Evolutionary conservation across 2,888 invertebrate genomes (phyloP), one percentile per base, ranked within the genome.

Genomic region (Bombylius major): DNA sequence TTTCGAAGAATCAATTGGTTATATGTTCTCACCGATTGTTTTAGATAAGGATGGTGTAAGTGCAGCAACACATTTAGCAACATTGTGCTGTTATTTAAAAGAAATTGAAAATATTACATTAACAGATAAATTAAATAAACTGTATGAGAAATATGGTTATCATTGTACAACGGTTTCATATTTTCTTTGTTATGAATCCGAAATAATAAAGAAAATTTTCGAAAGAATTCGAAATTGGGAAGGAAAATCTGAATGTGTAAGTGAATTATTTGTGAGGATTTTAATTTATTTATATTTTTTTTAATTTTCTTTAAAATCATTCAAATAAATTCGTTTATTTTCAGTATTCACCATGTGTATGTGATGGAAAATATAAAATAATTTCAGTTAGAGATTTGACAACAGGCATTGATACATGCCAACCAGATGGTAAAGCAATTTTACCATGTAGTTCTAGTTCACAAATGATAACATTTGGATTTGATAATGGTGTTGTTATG

Each of bases 1-100:
- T 1, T 99, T 89, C 73, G 99, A 99, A 70, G 99, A 99, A 75
- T 97, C 98, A 1, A 97, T 99, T 68, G 99, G 97, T 0, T 98
- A 90, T 70, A 97, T 99, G 97, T 89, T 90, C 68, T 87, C 88
- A n/a, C 79, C 82, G 5, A 76, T 77, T 6, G 93, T 97, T 5
- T 77, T 95, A 5, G 99, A 99, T 70, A 99, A 99, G 70, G 99
- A 99, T 75, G 99, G 99, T 0, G 81, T 99, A 3, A 87, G 87
- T 44, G 96, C 97, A 0, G 92, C 91, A 0, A 85, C 86, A 14
- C 81, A 86, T 53, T 75, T 87, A 55, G 86, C 88, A 7, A 88
- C 92, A 65, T 76, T 93, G 77, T 81, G 83, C 5, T 79, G 82
- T 0, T 84, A 84, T 68, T 76, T 98, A 6, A 78, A 82, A 65